A percentile compares a stretch with the other conserved stretches of the same genome.
phyloP scores from a whole-genome alignment of 2,888 invertebrate species.

The Eustalomyia histrio region DNA sequence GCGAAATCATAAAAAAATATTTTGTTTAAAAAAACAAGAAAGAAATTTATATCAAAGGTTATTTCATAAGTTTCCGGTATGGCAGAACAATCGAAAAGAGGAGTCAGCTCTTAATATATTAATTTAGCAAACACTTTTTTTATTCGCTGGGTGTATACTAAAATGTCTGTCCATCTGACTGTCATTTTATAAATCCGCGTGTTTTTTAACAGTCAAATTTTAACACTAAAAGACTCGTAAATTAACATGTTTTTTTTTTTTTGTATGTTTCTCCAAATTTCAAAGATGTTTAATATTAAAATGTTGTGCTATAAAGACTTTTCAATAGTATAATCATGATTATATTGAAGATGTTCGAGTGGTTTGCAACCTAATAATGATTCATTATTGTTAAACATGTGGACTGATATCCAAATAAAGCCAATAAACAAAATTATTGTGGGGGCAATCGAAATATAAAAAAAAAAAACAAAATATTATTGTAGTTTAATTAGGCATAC shows the following conservation, averaged over 20 bases:
- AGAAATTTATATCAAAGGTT: too few species aligned
- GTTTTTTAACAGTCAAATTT: neutral
- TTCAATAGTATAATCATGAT: constrained; percentile 8
- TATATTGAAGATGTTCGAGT: constrained; percentile 31
- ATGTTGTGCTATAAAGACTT: neutral
- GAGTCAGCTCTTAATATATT: too few species aligned
- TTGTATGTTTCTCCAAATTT: neutral
- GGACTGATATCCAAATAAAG: neutral
- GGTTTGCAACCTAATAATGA: constrained; percentile 8
- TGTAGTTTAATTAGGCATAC: neutral
- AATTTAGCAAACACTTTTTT: neutral
- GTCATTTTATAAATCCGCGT: neutral
- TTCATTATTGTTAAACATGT: constrained; percentile 24
- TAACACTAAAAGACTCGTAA: neutral
- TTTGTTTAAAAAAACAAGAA: too few species aligned
- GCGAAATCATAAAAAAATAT: too few species aligned
- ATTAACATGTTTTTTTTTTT: constrained; percentile 3
- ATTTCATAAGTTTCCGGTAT: too few species aligned
- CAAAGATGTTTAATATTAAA: neutral
- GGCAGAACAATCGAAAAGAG: too few species aligned
- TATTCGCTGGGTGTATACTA: neutral
- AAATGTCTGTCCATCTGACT: neutral
- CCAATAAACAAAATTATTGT: constrained; percentile 7
- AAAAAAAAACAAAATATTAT: neutral
- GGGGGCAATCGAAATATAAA: neutral